Base-by-base conservation (phyloP, 2,113 vertebrate species). In the Microcebus lehilahytsara region DNA sequence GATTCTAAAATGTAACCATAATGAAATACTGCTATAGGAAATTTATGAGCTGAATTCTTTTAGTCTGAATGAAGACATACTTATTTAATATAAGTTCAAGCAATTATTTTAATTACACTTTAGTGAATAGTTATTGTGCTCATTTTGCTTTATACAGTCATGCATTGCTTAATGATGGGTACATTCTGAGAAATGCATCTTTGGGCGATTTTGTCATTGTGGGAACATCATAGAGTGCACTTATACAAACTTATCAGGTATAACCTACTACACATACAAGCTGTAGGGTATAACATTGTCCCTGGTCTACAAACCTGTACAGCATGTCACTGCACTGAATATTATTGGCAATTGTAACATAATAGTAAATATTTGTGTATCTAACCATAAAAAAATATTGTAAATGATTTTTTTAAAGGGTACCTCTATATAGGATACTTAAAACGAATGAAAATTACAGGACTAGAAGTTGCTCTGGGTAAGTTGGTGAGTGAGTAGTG, bases 61-160 rank as follows among this genome's bases (percentile, higher is more conserved):
- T 32, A 37, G 4, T 56, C 20, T 32, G 9, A 75, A 64, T 72
- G 1, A 90, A 95, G 16, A 46, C 11, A 78, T 67, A 53, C 1
- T 78, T 6, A 75, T 71, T 96, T 20, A 67, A 69, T 69, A 88
- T 87, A 89, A 95, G 2, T 69, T 81, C 72, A 91, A 89, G 51
- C 5, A 95, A 80, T 95, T 69, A 85, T 64, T 79, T 79, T 93
- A 80, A 94, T 69, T 83, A 12, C 12, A 72, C 5, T 74, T 78
- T 77, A 72, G 42, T 91, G 58, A 64, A n/a, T 69, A 58, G 6
- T 72, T 56, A 11, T 7, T 67, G 34, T 88, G 34, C 56, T 97
- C n/a, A 96, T 78, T 95, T 96, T 94, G 22, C 49, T 89, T 91
- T 89, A 1, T 72, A 30, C 4, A 46, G 40, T 46, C 40, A 46